phyloP scores from a whole-genome alignment of 2,113 vertebrate genomes.

The Suricata suricatta region DNA sequence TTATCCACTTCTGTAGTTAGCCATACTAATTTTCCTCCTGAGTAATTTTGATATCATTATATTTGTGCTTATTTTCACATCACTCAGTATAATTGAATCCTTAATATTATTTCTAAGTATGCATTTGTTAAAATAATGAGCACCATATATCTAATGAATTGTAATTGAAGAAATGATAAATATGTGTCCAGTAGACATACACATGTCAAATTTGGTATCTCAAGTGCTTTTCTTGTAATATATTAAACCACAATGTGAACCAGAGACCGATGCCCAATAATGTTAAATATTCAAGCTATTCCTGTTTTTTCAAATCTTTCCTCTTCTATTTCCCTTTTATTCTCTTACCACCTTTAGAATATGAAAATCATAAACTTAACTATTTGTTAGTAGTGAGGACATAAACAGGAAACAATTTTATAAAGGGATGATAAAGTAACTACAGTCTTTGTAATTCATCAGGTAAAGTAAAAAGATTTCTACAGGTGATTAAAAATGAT shows the following conservation, averaged over 20 bases:
- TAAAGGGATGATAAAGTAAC: conserved; percentile 37
- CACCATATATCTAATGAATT: not conserved
- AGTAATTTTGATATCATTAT: conserved; percentile 31
- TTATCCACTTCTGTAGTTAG: not conserved
- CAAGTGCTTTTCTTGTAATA: not conserved
- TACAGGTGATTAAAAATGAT: conserved; percentile 57
- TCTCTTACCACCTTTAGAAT: not conserved
- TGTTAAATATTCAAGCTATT: not conserved
- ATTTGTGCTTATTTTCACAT: conserved; percentile 15
- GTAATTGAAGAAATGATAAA: conserved; percentile 23
- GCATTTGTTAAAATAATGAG: conserved; percentile 35
- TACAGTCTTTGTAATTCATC: not conserved
- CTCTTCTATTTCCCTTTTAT: not conserved
- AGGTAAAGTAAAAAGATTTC: not conserved
- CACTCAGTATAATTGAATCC: conserved; percentile 18
- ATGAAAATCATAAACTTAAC: not conserved
- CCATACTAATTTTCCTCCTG: conserved; percentile 52
- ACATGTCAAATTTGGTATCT: not conserved
- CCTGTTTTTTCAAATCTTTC: not conserved
- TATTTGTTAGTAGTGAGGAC: not conserved
- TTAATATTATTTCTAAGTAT: not conserved
- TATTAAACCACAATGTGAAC: not conserved
- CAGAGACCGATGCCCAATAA: not conserved
- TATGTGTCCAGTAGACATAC: not conserved
- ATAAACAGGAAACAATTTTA: not conserved